These are phyloP conservation scores for Mormyrops boulengeri DNA, from an alignment of 2,797 vertebrate genomes.

Conservation along the genomic window DNA sequence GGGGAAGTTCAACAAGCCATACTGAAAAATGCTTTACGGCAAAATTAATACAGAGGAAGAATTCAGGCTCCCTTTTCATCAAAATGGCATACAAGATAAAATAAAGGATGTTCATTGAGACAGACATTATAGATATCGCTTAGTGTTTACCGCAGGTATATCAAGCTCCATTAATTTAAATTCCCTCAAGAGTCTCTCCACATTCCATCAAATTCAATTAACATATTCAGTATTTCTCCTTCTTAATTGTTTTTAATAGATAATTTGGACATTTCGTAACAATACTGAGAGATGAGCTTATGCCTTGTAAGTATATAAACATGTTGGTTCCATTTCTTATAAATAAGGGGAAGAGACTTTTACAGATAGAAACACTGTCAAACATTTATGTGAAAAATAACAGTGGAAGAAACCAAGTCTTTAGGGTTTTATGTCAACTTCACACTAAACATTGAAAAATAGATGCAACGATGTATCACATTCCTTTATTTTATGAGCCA, in stretches of 20 bases:
- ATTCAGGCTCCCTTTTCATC: neutral
- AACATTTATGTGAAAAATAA: neutral
- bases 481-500: neutral
- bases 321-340: neutral
- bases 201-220: neutral
- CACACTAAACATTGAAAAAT: neutral
- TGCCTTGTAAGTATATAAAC: neutral
- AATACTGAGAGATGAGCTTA: neutral
- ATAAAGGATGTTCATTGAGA: neutral
- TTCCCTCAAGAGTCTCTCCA: neutral
- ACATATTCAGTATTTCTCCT: neutral
- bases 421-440: neutral
- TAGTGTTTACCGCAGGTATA: neutral
- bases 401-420: neutral
- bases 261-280: neutral
- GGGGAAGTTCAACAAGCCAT: neutral
- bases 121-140: neutral
- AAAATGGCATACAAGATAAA: neutral
- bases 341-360: neutral
- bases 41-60: neutral
- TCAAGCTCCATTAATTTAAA: neutral
- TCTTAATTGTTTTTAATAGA: neutral
- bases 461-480: neutral
- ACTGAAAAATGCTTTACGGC: neutral
- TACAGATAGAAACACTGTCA: neutral